Percentiles rank a stretch among this genome's conserved stretches.
phyloP scores from a whole-genome alignment of 2,113 vertebrate species.

The Megaceryle maxima region DNA sequence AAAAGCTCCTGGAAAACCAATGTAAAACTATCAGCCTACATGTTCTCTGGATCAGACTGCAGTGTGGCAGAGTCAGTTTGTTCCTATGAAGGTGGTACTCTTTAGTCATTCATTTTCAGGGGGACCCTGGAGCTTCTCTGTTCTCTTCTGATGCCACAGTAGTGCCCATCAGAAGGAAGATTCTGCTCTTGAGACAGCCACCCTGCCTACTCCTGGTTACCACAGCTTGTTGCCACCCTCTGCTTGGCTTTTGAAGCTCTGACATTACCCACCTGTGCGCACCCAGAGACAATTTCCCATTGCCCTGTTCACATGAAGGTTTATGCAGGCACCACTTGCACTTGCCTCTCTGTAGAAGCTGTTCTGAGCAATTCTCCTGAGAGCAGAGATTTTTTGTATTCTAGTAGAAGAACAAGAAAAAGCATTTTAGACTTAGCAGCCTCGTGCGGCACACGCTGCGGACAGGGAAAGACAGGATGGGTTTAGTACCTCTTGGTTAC shows the following conservation, averaged over 20 bases:
- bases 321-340: neutral
- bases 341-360: neutral
- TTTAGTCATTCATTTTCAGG: neutral
- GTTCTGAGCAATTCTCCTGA: neutral
- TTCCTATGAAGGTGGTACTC: neutral
- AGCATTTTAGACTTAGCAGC: no score
- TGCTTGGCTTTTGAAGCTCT: neutral
- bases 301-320: neutral
- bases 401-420: neutral
- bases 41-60: neutral
- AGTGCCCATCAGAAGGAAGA: neutral
- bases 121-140: neutral
- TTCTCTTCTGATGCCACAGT: neutral
- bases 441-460: no score
- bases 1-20: neutral
- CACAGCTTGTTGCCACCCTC: neutral
- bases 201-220: neutral
- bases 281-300: neutral
- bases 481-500: no score
- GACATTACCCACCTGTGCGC: neutral
- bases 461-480: no score
- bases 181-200: neutral
- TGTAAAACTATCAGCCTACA: neutral
- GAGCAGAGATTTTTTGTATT: neutral
- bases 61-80: neutral